Evolutionary conservation across 2,888 invertebrate species (phyloP).

Genomic region (Agrochola lychnidis): DNA sequence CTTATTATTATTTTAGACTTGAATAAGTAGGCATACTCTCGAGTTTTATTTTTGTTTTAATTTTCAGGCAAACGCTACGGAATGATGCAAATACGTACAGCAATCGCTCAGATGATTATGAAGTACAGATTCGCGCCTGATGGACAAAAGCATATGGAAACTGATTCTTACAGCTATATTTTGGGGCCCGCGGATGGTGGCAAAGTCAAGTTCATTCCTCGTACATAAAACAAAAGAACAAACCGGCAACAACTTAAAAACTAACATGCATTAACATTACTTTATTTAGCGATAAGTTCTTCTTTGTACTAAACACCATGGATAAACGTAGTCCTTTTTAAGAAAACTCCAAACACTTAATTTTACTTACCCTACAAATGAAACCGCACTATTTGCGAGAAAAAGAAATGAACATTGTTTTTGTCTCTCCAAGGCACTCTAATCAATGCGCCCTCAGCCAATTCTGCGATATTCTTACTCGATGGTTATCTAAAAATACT

Average conservation of each 20-base stretch:
- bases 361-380: not conserved
- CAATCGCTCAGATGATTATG: slow-evolving; percentile 77
- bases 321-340: slow-evolving; percentile 4
- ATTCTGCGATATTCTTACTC: slow-evolving; percentile 9
- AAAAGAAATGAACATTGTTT: not conserved
- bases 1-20: not conserved
- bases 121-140: slow-evolving; percentile 74
- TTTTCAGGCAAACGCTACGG: slow-evolving; percentile 84
- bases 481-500: slow-evolving; percentile 25
- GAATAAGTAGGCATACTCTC: not conserved
- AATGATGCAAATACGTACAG: slow-evolving; percentile 81
- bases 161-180: slow-evolving; percentile 77
- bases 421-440: not conserved
- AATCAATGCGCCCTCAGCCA: slow-evolving; percentile 10
- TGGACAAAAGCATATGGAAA: slow-evolving; percentile 68
- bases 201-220: slow-evolving; percentile 75
- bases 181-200: slow-evolving; percentile 75
- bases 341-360: not conserved
- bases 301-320: not conserved
- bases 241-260: not conserved
- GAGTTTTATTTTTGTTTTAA: not conserved
- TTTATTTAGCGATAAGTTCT: not conserved
- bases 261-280: not conserved
- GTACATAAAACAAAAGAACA: slow-evolving; percentile 51
- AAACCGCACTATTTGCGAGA: not conserved